Evolutionary conservation across 2,888 invertebrate species (phyloP).

Genomic region (Cheilosia scutellata): DNA sequence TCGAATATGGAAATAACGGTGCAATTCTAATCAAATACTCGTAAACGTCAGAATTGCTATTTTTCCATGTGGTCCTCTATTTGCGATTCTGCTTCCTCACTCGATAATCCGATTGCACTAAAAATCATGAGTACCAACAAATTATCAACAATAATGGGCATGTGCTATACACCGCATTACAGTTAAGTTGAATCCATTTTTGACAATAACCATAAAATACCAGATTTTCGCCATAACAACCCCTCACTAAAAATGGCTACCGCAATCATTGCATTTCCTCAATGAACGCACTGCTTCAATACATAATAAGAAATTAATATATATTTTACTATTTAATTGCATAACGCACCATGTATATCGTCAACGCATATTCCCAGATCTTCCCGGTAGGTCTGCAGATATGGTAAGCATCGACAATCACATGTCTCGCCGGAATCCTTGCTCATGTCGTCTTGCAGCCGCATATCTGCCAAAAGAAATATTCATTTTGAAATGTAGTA

Average conservation of each 20-base stretch:
- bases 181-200: not conserved
- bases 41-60: no score
- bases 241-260: no score
- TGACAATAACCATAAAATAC: not conserved
- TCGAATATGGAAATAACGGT: no score
- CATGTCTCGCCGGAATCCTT: conserved; percentile 84
- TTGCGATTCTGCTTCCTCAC: no score
- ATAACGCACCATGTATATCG: conserved; percentile 90
- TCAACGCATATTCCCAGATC: conserved; percentile 94
- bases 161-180: no score
- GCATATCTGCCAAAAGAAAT: conserved; percentile 52
- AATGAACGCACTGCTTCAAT: not conserved
- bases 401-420: conserved; percentile 91
- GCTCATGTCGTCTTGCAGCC: conserved; percentile 75
- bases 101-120: no score
- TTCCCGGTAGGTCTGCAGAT: conserved; percentile 92
- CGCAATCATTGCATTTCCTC: not conserved
- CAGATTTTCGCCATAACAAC: not conserved
- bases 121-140: no score
- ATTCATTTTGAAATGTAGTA: conserved; percentile 47
- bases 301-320: not conserved
- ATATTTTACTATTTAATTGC: conserved; percentile 8
- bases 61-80: no score
- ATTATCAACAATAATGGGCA: no score
- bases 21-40: no score